phyloP scores from a whole-genome alignment of 2,113 vertebrate genomes.

The Delphinus delphis region DNA sequence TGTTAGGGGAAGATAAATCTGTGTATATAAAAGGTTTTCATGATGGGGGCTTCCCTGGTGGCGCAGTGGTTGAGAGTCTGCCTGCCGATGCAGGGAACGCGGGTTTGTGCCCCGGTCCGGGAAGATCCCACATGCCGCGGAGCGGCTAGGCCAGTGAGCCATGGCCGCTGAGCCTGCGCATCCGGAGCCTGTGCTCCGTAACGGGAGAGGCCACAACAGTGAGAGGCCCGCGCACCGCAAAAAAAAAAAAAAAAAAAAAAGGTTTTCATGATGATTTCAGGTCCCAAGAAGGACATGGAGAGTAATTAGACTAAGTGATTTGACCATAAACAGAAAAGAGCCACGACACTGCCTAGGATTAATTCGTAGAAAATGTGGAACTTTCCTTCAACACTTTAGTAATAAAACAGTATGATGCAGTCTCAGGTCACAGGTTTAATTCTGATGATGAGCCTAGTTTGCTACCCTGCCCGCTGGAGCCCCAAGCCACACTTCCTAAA shows the following conservation, averaged over 20 bases:
- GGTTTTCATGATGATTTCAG: not conserved
- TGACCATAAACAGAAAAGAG: not conserved
- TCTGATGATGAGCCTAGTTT: not conserved
- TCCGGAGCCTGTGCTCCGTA: too few relatives aligned
- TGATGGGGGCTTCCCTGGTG: not conserved
- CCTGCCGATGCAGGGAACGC: too few relatives aligned
- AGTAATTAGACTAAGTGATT: not conserved
- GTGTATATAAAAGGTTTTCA: not conserved
- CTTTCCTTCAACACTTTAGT: not conserved
- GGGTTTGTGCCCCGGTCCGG: too few relatives aligned
- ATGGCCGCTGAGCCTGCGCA: too few relatives aligned
- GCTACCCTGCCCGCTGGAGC: not conserved
- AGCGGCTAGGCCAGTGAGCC: too few relatives aligned
- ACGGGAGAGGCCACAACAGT: too few relatives aligned
- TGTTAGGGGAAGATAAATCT: not conserved
- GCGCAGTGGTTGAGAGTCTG: too few relatives aligned
- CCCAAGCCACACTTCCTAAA: not conserved
- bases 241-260: not conserved
- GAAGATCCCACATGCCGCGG: too few relatives aligned
- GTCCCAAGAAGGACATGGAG: slow-evolving; percentile 27
- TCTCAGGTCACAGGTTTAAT: not conserved
- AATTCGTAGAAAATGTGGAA: not conserved
- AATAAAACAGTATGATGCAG: not conserved
- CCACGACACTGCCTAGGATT: not conserved
- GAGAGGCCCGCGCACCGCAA: too few relatives aligned